These are phyloP conservation scores for Apis cerana DNA, from an alignment of 1,140 invertebrate genomes.

Conservation along the genomic window DNA sequence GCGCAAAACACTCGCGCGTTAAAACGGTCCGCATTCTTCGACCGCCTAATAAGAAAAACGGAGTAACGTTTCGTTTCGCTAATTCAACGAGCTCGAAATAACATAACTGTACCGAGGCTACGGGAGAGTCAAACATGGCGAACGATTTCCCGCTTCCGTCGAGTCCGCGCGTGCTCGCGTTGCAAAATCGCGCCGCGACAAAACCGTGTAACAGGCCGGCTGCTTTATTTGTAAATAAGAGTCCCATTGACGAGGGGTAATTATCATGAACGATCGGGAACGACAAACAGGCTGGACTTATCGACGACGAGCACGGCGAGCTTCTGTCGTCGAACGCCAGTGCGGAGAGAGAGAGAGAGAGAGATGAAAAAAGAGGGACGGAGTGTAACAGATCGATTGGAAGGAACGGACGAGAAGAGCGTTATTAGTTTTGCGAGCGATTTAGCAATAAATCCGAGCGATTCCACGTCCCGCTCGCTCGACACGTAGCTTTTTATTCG, in stretches of 20 bases:
- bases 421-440: slow-evolving; percentile 50
- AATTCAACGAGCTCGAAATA: not conserved
- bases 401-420: slow-evolving; percentile 25
- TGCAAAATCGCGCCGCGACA: slow-evolving; percentile 28
- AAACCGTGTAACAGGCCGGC: slow-evolving; percentile 33
- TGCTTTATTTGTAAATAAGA: slow-evolving; percentile 51
- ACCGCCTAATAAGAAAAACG: not conserved
- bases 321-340: not conserved
- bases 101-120: not conserved
- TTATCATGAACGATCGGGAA: slow-evolving; percentile 45
- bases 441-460: slow-evolving; percentile 44
- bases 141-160: slow-evolving; percentile 15
- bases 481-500: slow-evolving; percentile 14
- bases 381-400: slow-evolving; percentile 42
- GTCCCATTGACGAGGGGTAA: slow-evolving; percentile 26
- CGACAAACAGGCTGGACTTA: slow-evolving; percentile 29
- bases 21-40: too few species aligned
- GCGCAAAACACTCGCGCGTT: not conserved
- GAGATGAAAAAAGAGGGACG: not conserved
- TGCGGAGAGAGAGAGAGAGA: not conserved
- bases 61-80: not conserved
- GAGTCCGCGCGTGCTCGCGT: slow-evolving; percentile 24
- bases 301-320: not conserved
- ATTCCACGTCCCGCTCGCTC: slow-evolving; percentile 13
- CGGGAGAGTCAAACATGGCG: not conserved